phyloP scores from a whole-genome alignment of 2,888 invertebrate species.

The Macrosoma leucophasiata region DNA sequence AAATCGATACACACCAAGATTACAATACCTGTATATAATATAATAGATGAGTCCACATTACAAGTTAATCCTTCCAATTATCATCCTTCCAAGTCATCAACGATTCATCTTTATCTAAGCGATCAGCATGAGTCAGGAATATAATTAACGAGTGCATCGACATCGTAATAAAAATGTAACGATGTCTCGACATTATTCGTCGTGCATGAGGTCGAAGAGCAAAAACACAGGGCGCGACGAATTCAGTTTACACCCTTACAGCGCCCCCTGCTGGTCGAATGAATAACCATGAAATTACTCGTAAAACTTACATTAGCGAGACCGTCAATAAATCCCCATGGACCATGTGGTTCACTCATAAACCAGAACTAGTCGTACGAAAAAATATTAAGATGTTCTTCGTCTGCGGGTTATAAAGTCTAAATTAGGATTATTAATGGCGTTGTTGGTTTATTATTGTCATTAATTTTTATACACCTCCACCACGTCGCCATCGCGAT shows the following conservation, averaged over 20 bases:
- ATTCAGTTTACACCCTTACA: conserved; percentile 31
- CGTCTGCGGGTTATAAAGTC: conserved; percentile 39
- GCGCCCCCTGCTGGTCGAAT: conserved; percentile 51
- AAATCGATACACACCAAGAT: too few relatives aligned
- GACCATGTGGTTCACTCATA: conserved; percentile 62
- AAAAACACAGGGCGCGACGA: conserved; percentile 29
- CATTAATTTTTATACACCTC: conserved; percentile 33
- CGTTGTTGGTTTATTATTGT: conserved; percentile 42
- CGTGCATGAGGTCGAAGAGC: conserved; percentile 23
- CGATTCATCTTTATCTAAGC: too few relatives aligned
- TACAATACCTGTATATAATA: too few relatives aligned
- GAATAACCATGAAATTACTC: conserved; percentile 71
- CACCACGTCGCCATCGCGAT: conserved; percentile 17
- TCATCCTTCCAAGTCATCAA: too few relatives aligned
- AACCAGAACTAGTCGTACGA: conserved; percentile 34
- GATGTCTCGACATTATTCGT: conserved; percentile 9
- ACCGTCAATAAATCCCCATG: conserved; percentile 53
- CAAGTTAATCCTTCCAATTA: too few relatives aligned
- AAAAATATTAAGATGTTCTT: conserved; percentile 28
- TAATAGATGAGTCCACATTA: too few relatives aligned
- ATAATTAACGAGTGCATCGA: conserved; percentile 26
- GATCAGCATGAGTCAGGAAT: too few relatives aligned
- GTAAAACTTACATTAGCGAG: conserved; percentile 67
- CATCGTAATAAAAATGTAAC: conserved; percentile 11
- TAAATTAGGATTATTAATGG: conserved; percentile 57